Conservation (phyloP, 1,140 invertebrate species). For the Penaeus chinensis region DNA sequence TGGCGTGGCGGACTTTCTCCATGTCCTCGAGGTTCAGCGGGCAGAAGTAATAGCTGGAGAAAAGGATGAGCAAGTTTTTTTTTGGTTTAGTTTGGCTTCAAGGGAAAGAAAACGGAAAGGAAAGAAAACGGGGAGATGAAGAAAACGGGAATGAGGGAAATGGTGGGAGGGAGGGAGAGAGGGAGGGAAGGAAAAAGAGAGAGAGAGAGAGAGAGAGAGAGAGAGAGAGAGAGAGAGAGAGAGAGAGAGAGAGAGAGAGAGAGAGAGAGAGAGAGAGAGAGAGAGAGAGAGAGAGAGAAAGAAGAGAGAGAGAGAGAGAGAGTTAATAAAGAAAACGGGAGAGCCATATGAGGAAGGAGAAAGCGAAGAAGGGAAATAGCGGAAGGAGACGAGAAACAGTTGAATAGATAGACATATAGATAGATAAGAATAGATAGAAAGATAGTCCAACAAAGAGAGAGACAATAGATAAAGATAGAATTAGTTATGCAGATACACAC, state of each 20-base stretch:
- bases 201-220: background rate
- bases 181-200: background rate
- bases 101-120: background rate
- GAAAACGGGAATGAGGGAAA: background rate
- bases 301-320: background rate
- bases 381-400: background rate
- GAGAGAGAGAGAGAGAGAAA: background rate
- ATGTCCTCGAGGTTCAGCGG: slow-evolving; percentile 77
- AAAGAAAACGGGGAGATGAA: background rate
- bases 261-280: background rate
- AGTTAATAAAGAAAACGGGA: background rate
- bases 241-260: background rate
- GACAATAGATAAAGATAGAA: slow-evolving; percentile 13
- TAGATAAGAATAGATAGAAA: slow-evolving; percentile 22
- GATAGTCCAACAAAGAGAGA: slow-evolving; percentile 24
- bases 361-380: background rate
- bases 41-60: slow-evolving; percentile 78
- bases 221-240: slow-evolving; percentile 1
- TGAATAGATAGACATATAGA: slow-evolving; percentile 35
- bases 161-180: too few species aligned
- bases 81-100: background rate
- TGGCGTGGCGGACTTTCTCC: slow-evolving; percentile 78
- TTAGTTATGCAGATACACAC: too few species aligned
- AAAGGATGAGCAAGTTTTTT: slow-evolving; percentile 21
- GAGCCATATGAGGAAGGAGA: background rate